A percentile compares a stretch with the other conserved stretches of the same genome.
Evolutionary conservation across 2,888 invertebrate genomes (phyloP).

Genomic region (Drosophila subsilvestris): DNA sequence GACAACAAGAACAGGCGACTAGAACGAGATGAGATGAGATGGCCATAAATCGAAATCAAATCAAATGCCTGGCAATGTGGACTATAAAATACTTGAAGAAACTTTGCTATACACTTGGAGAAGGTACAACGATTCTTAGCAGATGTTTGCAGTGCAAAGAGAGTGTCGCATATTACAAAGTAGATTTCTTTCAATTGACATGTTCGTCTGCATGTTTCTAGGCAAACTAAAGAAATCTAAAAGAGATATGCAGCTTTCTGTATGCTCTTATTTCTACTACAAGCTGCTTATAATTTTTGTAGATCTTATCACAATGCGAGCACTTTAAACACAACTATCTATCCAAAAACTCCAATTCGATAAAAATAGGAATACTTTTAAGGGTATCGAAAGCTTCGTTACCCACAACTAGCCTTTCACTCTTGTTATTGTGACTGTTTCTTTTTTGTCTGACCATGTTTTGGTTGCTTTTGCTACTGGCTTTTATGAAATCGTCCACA

Average conservation of each 20-base stretch:
- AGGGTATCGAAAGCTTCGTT: not conserved
- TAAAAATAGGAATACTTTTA: not conserved
- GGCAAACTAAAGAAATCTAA: too few relatives aligned
- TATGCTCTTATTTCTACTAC: not conserved
- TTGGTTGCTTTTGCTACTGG: slow-evolving; percentile 8
- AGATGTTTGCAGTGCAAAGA: not conserved
- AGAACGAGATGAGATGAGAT: slow-evolving; percentile 19
- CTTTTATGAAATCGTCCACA: slow-evolving; percentile 78
- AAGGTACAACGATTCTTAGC: not conserved
- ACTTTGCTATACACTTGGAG: slow-evolving; percentile 17
- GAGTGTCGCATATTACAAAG: too few relatives aligned
- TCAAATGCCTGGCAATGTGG: slow-evolving; percentile 61
- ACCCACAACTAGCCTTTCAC: slow-evolving; percentile 8
- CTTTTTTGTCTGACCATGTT: slow-evolving; percentile 20
- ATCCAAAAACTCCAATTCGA: too few relatives aligned
- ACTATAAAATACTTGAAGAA: slow-evolving; percentile 62
- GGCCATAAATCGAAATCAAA: slow-evolving; percentile 69
- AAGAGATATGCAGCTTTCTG: not conserved
- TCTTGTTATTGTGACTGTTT: slow-evolving; percentile 6
- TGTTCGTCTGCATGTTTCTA: not conserved
- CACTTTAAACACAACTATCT: too few relatives aligned
- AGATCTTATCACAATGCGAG: too few relatives aligned
- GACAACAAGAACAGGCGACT: slow-evolving; percentile 10
- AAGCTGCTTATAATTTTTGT: too few relatives aligned
- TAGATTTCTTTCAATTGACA: not conserved